phyloP scores from a whole-genome alignment of 2,888 invertebrate genomes.

The Cosmia trapezina region DNA sequence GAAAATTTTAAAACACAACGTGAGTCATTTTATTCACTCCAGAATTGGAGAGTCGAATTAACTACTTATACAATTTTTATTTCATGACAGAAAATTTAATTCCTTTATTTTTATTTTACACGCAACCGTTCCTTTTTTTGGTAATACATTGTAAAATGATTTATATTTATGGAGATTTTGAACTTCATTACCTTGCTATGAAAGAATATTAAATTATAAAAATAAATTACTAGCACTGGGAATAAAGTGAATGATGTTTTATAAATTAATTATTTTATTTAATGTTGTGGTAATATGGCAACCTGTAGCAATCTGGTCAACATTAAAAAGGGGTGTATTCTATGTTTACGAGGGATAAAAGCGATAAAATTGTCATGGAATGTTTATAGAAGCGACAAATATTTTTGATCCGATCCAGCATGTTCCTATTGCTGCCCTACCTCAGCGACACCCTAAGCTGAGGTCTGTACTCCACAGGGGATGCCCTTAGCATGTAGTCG shows the following conservation, averaged over 20 bases:
- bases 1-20: constrained; percentile 8
- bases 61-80: not conserved
- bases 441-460: not conserved
- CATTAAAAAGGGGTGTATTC: not conserved
- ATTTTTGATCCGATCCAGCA: not conserved
- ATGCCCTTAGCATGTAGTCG: not conserved
- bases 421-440: constrained; percentile 5
- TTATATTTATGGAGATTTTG: not conserved
- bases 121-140: not conserved
- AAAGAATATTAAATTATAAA: constrained; percentile 18
- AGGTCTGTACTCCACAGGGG: not conserved
- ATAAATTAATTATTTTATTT: constrained; percentile 13
- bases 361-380: constrained; percentile 25
- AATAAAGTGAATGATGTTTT: not conserved
- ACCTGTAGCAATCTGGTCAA: constrained; percentile 29
- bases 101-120: constrained; percentile 1
- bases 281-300: constrained; percentile 46
- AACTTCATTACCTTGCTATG: constrained; percentile 11
- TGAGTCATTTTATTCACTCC: not conserved
- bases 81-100: not conserved
- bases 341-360: not conserved
- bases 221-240: constrained; percentile 49
- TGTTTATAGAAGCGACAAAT: constrained; percentile 4
- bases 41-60: not conserved
- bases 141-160: constrained; percentile 3